phyloP scores from a whole-genome alignment of 2,113 vertebrate genomes.

The Seriola dumerili region DNA sequence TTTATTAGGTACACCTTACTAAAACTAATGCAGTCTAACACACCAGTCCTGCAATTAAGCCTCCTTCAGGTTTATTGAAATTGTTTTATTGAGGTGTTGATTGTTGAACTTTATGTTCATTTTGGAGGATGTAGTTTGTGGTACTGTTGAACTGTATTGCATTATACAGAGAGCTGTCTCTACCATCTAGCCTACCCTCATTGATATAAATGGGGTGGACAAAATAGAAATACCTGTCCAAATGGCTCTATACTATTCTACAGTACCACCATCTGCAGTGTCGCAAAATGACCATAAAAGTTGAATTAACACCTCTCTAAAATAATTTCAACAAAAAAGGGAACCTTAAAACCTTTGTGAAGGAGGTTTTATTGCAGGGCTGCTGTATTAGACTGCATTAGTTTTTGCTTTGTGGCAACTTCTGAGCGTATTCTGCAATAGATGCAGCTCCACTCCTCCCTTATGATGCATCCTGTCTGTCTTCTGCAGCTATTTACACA shows the following conservation, averaged over 20 bases:
- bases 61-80: neutral
- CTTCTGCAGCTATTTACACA: constrained; percentile 56
- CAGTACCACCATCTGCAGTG: neutral
- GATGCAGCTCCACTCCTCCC: constrained; percentile 12
- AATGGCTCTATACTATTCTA: too few relatives aligned
- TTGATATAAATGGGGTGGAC: too few relatives aligned
- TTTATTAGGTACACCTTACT: neutral
- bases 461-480: constrained; percentile 18
- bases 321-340: neutral
- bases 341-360: neutral
- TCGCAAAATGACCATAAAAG: neutral
- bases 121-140: neutral
- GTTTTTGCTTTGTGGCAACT: neutral
- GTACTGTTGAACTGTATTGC: neutral
- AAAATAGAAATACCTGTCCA: neutral
- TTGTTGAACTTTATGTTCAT: neutral
- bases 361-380: neutral
- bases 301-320: neutral
- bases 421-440: neutral
- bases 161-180: neutral
- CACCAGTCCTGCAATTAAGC: neutral
- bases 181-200: neutral
- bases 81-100: too few relatives aligned
- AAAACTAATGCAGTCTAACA: neutral
- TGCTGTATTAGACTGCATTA: neutral